phyloP scores from a whole-genome alignment of 2,797 vertebrate species.

The Ctenopoma multispine region DNA sequence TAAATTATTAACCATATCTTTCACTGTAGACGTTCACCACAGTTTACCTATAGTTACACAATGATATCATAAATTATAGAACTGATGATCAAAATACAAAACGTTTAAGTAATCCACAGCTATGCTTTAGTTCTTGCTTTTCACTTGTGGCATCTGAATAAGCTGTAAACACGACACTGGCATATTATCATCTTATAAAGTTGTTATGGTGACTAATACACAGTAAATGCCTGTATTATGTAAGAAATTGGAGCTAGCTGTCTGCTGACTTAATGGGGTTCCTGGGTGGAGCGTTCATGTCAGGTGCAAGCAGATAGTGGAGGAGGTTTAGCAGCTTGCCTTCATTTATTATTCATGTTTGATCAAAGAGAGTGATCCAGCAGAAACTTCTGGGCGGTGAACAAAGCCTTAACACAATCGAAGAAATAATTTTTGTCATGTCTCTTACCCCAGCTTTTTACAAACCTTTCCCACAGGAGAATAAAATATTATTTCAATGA shows the following conservation, averaged over 20 bases:
- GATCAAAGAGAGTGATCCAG: slow-evolving; percentile 67
- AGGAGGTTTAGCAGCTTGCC: slow-evolving; percentile 48
- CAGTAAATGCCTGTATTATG: slow-evolving; percentile 12
- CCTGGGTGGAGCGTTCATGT: slow-evolving; percentile 41
- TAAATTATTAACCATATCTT: no score
- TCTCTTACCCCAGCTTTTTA: not conserved
- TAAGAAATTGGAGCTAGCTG: slow-evolving; percentile 34
- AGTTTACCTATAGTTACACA: no score
- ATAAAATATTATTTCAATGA: slow-evolving; percentile 9
- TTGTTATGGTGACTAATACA: not conserved
- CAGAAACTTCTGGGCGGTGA: slow-evolving; percentile 28
- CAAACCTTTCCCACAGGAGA: not conserved
- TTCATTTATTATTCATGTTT: slow-evolving; percentile 71
- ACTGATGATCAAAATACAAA: no score
- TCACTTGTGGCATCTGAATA: not conserved
- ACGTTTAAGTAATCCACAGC: no score
- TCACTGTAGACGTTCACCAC: not conserved
- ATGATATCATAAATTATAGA: no score
- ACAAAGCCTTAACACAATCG: slow-evolving; percentile 23
- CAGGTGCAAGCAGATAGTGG: slow-evolving; percentile 46
- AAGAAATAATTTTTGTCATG: slow-evolving; percentile 2
- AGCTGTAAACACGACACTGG: not conserved
- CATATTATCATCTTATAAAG: not conserved
- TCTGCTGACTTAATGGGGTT: slow-evolving; percentile 42
- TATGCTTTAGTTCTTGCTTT: no score